Base-by-base conservation (phyloP, 2,888 invertebrate genomes). In the Phortica magna region DNA sequence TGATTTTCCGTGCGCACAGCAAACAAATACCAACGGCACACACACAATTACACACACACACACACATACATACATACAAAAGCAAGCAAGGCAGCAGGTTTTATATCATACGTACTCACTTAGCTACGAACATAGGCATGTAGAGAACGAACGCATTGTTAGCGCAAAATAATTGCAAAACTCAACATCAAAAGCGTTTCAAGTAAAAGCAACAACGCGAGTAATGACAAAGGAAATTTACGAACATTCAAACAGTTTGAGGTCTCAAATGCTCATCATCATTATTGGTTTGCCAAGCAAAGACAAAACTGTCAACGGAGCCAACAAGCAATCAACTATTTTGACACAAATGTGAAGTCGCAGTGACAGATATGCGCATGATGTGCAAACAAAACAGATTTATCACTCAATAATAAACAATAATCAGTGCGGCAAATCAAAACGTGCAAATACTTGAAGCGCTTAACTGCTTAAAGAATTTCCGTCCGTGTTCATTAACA, bases 111-210 rank as follows among this genome's bases (percentile, higher is more conserved):
- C 48, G 0, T 2, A 17, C 19, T 19, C 9, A 61, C 19, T 17
- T 10, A 17, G 7, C 7, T 9, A 17, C 59, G 17, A 10, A 3
- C 59, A 19, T 19, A 19, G 6, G 10, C 10, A 61, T 9, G 9
- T 22, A 55, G 10, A 19, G 19, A 61, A 7, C n/a, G 61, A 61
- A 61, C 17, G 55, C 70, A 71, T 71, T 71, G 55, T 71, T 71
- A 22, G 22, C 14, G 70, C 53, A 31, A 71, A 71, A 71, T 71
- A 71, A 71, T 71, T 71, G 55, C 22, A 71, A 71, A 55, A 71
- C 31, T 55, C 55, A 71, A 71, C 70, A 71, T 71, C 31, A 53
- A 55, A 53, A 31, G 9, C 14, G 14, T 31, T 61, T 61, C 19
- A 61, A 61, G 7, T 61, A 19, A 48, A 48, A 48, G 9, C 48